These are phyloP conservation scores for Drosophila mimetica DNA, from an alignment of 2,888 invertebrate genomes.

Conservation along the genomic window DNA sequence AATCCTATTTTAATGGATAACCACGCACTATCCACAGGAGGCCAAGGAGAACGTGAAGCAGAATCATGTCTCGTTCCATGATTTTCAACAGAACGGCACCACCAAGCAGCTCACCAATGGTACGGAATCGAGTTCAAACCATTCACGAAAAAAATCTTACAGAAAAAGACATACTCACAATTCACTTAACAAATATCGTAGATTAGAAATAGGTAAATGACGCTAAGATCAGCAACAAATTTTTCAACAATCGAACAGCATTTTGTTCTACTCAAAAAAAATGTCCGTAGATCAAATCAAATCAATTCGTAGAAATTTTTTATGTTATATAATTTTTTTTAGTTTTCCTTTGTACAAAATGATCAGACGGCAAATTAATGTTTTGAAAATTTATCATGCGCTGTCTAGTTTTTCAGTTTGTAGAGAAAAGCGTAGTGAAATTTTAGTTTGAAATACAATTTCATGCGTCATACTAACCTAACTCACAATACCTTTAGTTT, in stretches of 20 bases:
- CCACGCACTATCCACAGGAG: constrained; percentile 42
- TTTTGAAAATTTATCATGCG: background rate
- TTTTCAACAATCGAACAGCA: constrained; percentile 17
- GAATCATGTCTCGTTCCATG: constrained; percentile 95
- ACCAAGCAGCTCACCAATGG: constrained; percentile 93
- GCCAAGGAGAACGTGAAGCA: constrained; percentile 90
- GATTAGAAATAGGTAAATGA: constrained; percentile 85
- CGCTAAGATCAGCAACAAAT: constrained; percentile 36
- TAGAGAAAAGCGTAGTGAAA: constrained; percentile 10
- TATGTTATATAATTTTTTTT: background rate
- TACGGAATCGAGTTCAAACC: constrained; percentile 89
- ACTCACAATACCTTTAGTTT: constrained; percentile 2
- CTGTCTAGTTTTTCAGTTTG: constrained; percentile 13
- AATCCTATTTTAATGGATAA: constrained; percentile 11
- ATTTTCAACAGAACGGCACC: constrained; percentile 95
- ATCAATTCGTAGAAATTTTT: constrained; percentile 20
- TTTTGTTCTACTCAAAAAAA: constrained; percentile 1
- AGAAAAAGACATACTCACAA: constrained; percentile 85
- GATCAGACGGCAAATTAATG: background rate
- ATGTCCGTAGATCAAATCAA: constrained; percentile 12
- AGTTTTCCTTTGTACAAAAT: constrained; percentile 5
- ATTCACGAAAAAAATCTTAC: constrained; percentile 87
- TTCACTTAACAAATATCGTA: constrained; percentile 85
- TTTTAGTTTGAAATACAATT: constrained; percentile 17
- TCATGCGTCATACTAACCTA: constrained; percentile 29